phyloP scores from a whole-genome alignment of 2,888 invertebrate species.

The Nezara viridula region DNA sequence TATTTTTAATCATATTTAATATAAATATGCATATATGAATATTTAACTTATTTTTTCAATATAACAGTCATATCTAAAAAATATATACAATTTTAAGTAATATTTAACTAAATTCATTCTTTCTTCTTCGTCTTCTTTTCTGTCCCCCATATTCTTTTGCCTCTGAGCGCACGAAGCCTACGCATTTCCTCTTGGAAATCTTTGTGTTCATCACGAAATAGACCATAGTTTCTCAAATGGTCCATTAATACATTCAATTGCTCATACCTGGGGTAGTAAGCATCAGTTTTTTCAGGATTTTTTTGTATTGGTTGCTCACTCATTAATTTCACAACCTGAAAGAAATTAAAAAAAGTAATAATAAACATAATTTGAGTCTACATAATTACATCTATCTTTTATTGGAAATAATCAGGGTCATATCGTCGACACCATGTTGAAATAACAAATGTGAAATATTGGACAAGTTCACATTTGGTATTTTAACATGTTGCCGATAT shows the following conservation, averaged over 20 bases:
- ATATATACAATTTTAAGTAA: not conserved
- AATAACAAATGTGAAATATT: no score
- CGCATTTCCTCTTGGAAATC: constrained; percentile 92
- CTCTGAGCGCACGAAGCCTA: constrained; percentile 80
- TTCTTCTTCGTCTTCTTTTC: constrained; percentile 52
- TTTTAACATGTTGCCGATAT: no score
- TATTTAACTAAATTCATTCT: not conserved
- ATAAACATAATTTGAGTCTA: not conserved
- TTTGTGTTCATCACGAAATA: constrained; percentile 89
- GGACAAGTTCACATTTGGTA: no score
- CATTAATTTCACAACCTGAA: constrained; percentile 79
- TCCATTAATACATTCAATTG: constrained; percentile 83
- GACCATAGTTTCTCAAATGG: constrained; percentile 81
- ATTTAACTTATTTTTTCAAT: not conserved
- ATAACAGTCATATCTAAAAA: not conserved
- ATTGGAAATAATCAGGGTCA: not conserved
- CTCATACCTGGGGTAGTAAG: constrained; percentile 89
- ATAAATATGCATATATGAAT: not conserved
- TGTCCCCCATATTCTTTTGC: constrained; percentile 72
- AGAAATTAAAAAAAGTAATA: not conserved
- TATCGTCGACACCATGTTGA: no score
- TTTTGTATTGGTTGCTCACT: constrained; percentile 82
- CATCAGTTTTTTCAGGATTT: constrained; percentile 76
- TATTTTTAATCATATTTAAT: not conserved
- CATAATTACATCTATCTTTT: not conserved